A percentile compares a stretch with the other conserved stretches of the same genome.
phyloP scores from a whole-genome alignment of 1,140 invertebrate species.

The Chrysomallon squamiferum region DNA sequence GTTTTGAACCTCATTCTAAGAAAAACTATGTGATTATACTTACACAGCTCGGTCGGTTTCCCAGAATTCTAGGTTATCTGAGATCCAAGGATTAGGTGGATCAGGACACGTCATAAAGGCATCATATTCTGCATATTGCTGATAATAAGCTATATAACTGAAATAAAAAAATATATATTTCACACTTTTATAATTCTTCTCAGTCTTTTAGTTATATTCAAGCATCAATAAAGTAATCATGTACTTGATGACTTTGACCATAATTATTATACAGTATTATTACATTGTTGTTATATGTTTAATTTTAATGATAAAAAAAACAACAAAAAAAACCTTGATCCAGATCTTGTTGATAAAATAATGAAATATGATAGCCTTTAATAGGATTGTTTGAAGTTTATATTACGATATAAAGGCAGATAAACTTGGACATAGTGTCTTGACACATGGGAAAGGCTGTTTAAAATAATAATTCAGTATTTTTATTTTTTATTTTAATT shows the following conservation, averaged over 20 bases:
- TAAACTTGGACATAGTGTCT: no score
- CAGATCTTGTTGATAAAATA: not conserved
- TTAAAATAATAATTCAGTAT: not conserved
- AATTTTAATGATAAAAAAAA: not conserved
- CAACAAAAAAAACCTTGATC: not conserved
- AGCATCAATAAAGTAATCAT: not conserved
- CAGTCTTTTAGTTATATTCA: not conserved
- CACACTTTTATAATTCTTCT: not conserved
- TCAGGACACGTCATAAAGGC: slow-evolving; percentile 60
- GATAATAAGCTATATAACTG: slow-evolving; percentile 91
- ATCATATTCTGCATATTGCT: slow-evolving; percentile 93
- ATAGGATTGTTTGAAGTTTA: no score
- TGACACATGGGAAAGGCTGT: not conserved
- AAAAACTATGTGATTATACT: no score
- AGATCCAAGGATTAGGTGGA: slow-evolving; percentile 96
- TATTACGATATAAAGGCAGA: no score
- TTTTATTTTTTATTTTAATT: no score
- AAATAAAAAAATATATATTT: slow-evolving; percentile 34
- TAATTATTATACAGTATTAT: no score
- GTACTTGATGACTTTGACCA: not conserved
- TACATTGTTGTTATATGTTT: not conserved
- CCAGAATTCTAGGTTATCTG: slow-evolving; percentile 96
- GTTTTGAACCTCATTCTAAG: no score
- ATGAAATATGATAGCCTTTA: not conserved
- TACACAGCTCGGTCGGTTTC: slow-evolving; percentile 70